These are phyloP conservation scores for Lasioglossum figueresi DNA, from an alignment of 2,888 invertebrate genomes.

Conservation along the genomic window DNA sequence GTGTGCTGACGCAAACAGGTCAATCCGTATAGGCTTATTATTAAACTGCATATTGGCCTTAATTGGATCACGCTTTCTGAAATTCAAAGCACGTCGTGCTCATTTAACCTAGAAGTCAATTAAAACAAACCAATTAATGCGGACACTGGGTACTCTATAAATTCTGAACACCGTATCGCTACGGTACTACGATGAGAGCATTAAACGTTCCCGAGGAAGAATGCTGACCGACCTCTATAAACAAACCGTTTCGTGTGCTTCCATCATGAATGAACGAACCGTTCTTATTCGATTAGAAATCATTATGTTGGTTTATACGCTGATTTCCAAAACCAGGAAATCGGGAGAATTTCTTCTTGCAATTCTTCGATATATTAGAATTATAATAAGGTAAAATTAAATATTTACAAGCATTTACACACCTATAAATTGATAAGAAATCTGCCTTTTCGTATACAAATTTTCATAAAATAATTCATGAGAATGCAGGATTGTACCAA, in stretches of 20 bases:
- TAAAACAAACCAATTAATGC: conserved; percentile 23
- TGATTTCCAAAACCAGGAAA: background rate
- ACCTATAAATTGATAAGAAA: too few species aligned
- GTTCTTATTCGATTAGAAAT: background rate
- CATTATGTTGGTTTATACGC: background rate
- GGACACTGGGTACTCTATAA: background rate
- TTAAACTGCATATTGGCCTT: conserved; percentile 11
- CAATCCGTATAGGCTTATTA: conserved; percentile 6
- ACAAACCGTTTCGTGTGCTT: background rate
- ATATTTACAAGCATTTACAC: too few species aligned
- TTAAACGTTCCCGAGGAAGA: background rate
- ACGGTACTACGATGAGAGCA: background rate
- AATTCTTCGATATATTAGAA: background rate
- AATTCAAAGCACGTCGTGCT: conserved; percentile 1
- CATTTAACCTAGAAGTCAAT: conserved; percentile 12
- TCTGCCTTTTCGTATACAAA: background rate
- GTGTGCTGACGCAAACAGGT: background rate
- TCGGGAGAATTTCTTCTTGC: background rate
- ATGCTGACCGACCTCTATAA: background rate
- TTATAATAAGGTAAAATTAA: too few species aligned
- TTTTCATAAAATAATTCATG: background rate
- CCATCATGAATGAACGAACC: background rate
- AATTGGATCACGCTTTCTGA: conserved; percentile 14
- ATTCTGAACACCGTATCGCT: background rate
- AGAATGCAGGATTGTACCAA: background rate